Conservation (phyloP, 2,888 invertebrate genomes). For the Drosophila maculinotata region DNA sequence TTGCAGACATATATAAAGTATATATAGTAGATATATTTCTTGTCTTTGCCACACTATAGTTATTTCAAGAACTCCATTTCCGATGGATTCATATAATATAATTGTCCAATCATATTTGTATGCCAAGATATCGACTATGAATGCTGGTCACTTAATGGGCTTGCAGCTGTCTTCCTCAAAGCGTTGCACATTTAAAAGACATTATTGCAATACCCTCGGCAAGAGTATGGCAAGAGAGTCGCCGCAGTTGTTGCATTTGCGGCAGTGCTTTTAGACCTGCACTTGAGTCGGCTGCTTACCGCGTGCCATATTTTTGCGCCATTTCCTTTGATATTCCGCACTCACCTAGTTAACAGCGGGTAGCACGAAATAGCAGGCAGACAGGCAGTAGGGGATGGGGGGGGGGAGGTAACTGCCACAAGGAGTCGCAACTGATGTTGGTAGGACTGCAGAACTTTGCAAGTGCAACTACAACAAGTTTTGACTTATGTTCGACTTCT, state of each 20-base stretch:
- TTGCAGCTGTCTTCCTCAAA: background rate
- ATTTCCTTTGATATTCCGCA: constrained; percentile 75
- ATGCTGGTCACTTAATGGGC: no score
- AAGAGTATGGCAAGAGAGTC: constrained; percentile 22
- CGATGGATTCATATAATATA: no score
- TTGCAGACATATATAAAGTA: background rate
- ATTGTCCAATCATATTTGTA: no score
- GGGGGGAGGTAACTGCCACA: constrained; percentile 8
- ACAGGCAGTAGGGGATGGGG: background rate
- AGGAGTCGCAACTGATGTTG: constrained; percentile 41
- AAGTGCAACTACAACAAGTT: constrained; percentile 40
- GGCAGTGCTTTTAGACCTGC: constrained; percentile 23
- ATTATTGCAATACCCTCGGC: background rate
- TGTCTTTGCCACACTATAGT: no score
- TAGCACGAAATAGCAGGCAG: background rate
- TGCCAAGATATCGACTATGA: no score
- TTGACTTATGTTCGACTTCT: constrained; percentile 71
- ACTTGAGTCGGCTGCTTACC: constrained; percentile 67
- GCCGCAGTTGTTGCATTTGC: constrained; percentile 39
- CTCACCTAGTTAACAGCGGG: constrained; percentile 70
- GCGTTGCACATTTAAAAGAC: background rate
- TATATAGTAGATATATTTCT: no score
- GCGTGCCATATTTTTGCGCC: constrained; percentile 80
- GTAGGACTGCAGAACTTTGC: constrained; percentile 5
- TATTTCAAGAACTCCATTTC: no score